Conservation (phyloP, 2,888 invertebrate genomes). For the Miltochrista miniata region DNA sequence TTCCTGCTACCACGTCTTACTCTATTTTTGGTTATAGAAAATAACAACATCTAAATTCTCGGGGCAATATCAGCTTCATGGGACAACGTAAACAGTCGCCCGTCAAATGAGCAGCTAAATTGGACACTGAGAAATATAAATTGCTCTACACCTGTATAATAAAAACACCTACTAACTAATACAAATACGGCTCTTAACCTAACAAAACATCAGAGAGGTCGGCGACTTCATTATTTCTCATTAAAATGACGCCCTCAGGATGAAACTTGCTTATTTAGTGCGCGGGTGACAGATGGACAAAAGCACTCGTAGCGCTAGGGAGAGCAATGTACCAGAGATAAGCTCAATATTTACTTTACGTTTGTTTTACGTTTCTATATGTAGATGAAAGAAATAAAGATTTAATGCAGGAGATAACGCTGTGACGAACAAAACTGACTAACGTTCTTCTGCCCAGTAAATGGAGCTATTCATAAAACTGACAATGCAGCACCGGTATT, state of each 20-base stretch:
- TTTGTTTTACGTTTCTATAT: slow-evolving; percentile 39
- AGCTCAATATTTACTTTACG: slow-evolving; percentile 49
- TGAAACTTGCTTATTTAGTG: slow-evolving; percentile 77
- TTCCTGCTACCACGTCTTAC: background rate
- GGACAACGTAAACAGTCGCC: slow-evolving; percentile 24
- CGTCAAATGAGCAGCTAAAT: slow-evolving; percentile 32
- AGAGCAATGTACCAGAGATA: slow-evolving; percentile 49
- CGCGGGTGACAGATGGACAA: slow-evolving; percentile 72
- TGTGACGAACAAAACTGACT: slow-evolving; percentile 36
- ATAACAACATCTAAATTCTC: slow-evolving; percentile 11
- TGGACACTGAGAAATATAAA: slow-evolving; percentile 35
- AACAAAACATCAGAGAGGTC: slow-evolving; percentile 70
- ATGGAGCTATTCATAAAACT: slow-evolving; percentile 41
- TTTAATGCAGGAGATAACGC: slow-evolving; percentile 38
- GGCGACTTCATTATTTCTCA: slow-evolving; percentile 78
- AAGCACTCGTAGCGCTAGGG: slow-evolving; percentile 56
- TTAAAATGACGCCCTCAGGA: slow-evolving; percentile 73
- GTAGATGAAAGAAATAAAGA: slow-evolving; percentile 45
- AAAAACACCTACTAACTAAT: slow-evolving; percentile 75
- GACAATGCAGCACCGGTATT: slow-evolving; percentile 35
- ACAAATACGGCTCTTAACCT: slow-evolving; percentile 77
- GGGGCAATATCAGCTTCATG: slow-evolving; percentile 15
- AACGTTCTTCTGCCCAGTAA: slow-evolving; percentile 26
- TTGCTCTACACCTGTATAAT: slow-evolving; percentile 46
- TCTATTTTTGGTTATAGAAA: background rate